Percentiles rank a stretch among this genome's conserved stretches.
Conservation (phyloP, 1,140 invertebrate species). For the Luehdorfia chinensis region DNA sequence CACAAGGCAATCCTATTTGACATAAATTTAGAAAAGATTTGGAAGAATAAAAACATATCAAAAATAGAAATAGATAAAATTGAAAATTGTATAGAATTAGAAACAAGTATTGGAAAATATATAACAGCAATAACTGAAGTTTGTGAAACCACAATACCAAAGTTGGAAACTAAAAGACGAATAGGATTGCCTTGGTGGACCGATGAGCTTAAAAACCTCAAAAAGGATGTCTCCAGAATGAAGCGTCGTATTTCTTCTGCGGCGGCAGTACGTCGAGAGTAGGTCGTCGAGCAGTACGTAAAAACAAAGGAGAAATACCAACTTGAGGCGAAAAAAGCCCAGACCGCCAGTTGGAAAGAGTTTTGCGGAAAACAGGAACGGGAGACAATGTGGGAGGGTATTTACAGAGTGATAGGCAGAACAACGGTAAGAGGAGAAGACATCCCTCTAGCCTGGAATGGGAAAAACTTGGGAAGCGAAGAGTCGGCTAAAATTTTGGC, state of each 20-base stretch:
- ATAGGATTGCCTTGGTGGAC: not conserved
- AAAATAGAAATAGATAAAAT: no score
- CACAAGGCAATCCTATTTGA: constrained; percentile 13
- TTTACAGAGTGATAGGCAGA: not conserved
- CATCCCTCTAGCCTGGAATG: not conserved
- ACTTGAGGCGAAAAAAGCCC: not conserved
- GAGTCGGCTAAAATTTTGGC: not conserved
- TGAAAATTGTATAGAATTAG: not conserved
- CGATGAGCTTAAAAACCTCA: not conserved
- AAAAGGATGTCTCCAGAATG: not conserved
- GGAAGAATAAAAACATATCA: no score
- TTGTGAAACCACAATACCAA: not conserved
- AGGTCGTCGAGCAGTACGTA: not conserved
- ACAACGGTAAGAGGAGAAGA: not conserved
- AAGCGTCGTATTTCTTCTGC: not conserved
- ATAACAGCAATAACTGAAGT: no score
- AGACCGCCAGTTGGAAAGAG: not conserved
- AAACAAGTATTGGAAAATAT: no score
- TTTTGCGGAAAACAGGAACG: constrained; percentile 22
- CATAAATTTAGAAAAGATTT: not conserved
- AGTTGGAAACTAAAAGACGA: not conserved
- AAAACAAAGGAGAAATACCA: not conserved
- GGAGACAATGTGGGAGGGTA: constrained; percentile 1
- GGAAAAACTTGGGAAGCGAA: not conserved
- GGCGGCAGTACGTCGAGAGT: not conserved